These are phyloP conservation scores for Antigone vipio DNA, from an alignment of 2,113 vertebrate genomes.

Conservation along the genomic window DNA sequence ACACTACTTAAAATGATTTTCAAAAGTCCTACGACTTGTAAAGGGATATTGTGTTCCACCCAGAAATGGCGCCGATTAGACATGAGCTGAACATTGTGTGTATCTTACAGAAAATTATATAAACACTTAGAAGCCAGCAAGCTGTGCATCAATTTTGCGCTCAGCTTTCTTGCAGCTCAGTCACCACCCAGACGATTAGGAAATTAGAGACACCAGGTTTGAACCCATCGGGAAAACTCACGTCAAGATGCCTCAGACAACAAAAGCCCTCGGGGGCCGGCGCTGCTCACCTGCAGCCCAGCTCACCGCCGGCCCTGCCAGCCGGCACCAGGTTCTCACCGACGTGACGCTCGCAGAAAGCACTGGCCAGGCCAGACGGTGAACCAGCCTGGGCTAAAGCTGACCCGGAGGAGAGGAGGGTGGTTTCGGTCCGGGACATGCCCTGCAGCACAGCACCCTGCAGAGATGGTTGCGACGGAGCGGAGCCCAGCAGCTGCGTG, in stretches of 20 bases:
- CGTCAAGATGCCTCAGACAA: not conserved
- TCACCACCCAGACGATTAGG: not conserved
- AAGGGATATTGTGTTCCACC: not conserved
- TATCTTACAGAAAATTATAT: not conserved
- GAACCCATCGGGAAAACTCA: not conserved
- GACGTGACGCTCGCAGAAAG: rapidly evolving
- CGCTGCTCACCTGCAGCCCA: not conserved
- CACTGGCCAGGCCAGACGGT: rapidly evolving
- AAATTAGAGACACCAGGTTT: not conserved
- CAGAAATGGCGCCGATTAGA: not conserved
- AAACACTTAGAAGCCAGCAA: not conserved
- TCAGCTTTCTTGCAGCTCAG: not conserved
- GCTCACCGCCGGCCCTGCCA: not conserved
- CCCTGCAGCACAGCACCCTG: not conserved
- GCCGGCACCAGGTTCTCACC: not conserved
- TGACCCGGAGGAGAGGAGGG: not conserved
- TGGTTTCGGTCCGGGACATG: not conserved
- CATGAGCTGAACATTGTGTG: not conserved
- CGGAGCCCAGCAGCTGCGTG: rapidly evolving
- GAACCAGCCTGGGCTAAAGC: not conserved
- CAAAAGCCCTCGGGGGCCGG: not conserved
- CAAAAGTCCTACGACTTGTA: not conserved
- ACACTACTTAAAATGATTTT: constrained; percentile 1
- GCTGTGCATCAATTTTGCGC: not conserved
- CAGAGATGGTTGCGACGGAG: not conserved